Conservation (phyloP, 2,888 invertebrate species). For the Apantesis nais region DNA sequence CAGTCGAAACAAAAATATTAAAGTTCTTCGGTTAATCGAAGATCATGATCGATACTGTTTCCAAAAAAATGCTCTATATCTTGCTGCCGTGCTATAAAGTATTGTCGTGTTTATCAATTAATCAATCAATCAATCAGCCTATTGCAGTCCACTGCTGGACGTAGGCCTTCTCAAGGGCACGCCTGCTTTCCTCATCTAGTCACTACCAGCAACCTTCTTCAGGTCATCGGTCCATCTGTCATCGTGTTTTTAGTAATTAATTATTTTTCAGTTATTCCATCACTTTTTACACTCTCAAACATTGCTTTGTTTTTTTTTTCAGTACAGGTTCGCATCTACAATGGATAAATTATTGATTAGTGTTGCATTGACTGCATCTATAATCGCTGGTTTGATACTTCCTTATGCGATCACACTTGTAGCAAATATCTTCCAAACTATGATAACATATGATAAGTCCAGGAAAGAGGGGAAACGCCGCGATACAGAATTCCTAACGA, state of each 20-base stretch:
- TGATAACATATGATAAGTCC: slow-evolving; percentile 81
- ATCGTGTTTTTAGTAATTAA: background rate
- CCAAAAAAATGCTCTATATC: background rate
- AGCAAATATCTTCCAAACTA: slow-evolving; percentile 81
- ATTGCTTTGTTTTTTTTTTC: slow-evolving; percentile 50
- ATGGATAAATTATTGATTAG: slow-evolving; percentile 84
- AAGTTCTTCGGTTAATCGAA: background rate
- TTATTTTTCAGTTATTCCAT: background rate
- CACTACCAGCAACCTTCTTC: too few relatives aligned
- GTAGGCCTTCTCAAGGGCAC: too few relatives aligned
- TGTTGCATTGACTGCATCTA: slow-evolving; percentile 76
- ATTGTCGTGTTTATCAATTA: too few relatives aligned
- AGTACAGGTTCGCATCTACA: slow-evolving; percentile 88
- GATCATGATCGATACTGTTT: too few relatives aligned
- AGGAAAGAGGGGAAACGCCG: slow-evolving; percentile 46
- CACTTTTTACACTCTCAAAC: background rate
- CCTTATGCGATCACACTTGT: slow-evolving; percentile 61
- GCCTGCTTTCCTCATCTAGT: too few relatives aligned
- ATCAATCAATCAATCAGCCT: too few relatives aligned
- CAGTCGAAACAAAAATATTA: too few relatives aligned
- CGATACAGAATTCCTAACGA: slow-evolving; percentile 71
- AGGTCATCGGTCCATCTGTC: too few relatives aligned
- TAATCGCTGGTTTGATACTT: slow-evolving; percentile 53
- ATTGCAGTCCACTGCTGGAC: too few relatives aligned
- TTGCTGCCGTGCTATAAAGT: background rate